Evolutionary conservation across 1,140 invertebrate species (phyloP), one percentile per base, ranked within the genome.

Genomic region (Aphidius ervi): DNA sequence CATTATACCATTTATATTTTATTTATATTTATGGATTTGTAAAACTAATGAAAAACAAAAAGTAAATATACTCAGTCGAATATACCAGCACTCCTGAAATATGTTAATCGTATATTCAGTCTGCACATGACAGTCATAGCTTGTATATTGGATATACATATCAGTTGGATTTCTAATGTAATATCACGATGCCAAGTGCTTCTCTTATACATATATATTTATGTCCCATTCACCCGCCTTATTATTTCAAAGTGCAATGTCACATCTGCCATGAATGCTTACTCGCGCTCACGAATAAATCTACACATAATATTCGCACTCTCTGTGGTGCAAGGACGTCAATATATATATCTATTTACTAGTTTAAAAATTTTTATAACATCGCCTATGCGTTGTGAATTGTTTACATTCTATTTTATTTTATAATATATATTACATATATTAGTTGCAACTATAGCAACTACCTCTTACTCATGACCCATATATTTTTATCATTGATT

Each of bases 381-480:
- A 31, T 31, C 23, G 23, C 23, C 4, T 31, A 31, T 31, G 4
- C 4, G 23, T 31, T 31, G 23, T 31, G 23, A 31, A 31, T 31
- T 31, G 23, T 31, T 31, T 47, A 9, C 56, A 5, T 47, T 62
- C 56, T 54, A 56, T 58, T 62, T 54, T n/a, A 37, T 31, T 56
- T 31, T 16, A 16, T 16, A 16, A 39, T 43, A 31, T 37, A 42
- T 6, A 8, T 42, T 61, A 52, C 2, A 52, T 23, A 52, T 9
- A 39, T 16, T 41, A 39, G n/a, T 40, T 53, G 40, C 43, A 39
- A 49, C 39, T 57, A 46, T 37, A 16, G 58, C 56, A 63, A 64
- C 7, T 42, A 56, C 65, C 63, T 64, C 57, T 66, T 60, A 66
- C 63, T 63, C 46, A 56, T 62, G 61, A 65, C 64, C 64, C 61